Base-by-base conservation (phyloP, 2,113 vertebrate species). In the Pollimyrus isidori region DNA sequence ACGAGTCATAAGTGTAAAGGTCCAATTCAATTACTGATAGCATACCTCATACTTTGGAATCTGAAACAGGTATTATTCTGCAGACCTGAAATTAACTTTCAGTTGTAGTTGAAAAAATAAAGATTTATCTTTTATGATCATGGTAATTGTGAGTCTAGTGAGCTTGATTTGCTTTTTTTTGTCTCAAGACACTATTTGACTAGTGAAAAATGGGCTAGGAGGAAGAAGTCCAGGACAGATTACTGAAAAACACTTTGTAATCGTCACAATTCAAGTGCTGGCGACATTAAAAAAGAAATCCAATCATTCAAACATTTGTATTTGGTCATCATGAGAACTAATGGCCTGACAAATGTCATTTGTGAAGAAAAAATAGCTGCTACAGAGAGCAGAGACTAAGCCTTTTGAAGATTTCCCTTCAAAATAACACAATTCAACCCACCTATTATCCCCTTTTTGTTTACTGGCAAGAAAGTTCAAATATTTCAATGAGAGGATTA, bases 401-500 rank as follows among this genome's bases (percentile, higher is more conserved):
- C 96, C 96, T 96, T 96, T 97, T 97, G 97, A 97, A 97, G 96
- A 96, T 97, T 95, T 96, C 92, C 95, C 95, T 92, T 94, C 94
- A 96, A 96, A 97, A 97, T 96, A 97, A 96, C 94, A 95, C 95
- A 95, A 94, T 95, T 94, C 94, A 95, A 95, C 95, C 97, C 96
- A 95, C 94, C 96, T 95, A 95, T 97, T 97, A 96, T 96, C 94
- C 94, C 91, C 93, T 92, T 92, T 97, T 97, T 97, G 97, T 97
- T 97, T 96, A 96, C 95, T 93, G 91, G 93, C 94, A 95, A 94
- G 96, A 96, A 95, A 96, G 95, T 96, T 95, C 95, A 96, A 96
- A 95, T 95, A 95, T 94, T 96, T 97, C 96, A 97, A 97, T 96
- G 96, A 96, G 97, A 96, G 96, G 96, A 97, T 97, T 97, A 97